Evolutionary conservation across 2,797 vertebrate genomes (phyloP), one percentile per base, ranked within the genome.

Genomic region (Acipenser ruthenus): DNA sequence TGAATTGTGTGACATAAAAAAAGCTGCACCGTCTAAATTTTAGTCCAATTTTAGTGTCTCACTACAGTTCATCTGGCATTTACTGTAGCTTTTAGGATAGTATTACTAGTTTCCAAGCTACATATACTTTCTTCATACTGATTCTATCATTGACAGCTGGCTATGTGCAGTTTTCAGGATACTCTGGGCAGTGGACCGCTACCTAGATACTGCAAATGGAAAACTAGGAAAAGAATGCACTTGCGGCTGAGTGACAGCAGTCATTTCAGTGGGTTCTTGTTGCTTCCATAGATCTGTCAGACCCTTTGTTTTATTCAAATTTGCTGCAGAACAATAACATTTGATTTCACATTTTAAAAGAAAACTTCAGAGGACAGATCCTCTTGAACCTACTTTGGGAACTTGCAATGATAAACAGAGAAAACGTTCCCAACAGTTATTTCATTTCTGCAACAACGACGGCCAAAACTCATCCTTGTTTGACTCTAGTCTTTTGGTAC

Each of bases 121-220:
- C 0, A 15, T 56, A 23, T 37, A 13, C 8, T 53, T 47, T 60
- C 67, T 18, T 68, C 23, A 68, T 63, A 63, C 51, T 23, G 47
- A 48, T 63, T 49, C 67, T 67, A 55, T 50, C 52, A 63, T 63
- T 68, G 67, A 68, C 67, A 68, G 67, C 23, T 49, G 61, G 12
- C 15, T 7, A 62, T 62, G 60, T 37, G 23, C 50, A 13, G 52
- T 13, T 48, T 11, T 49, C 10, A 51, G 52, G 53, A 15, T 49
- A 13, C 51, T 60, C 49, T 49, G 48, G 59, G 60, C 9, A 67
- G 50, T 50, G 59, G 50, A 10, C 52, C 9, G 4, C 52, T 55
- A 55, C 52, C 52, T n/a, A 10, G n/a, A 55, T n/a, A 55, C n/a
- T 55, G 52, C 4, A 55, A 55, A 10, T n/a, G 6, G 52, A n/a